A percentile compares a stretch with the other conserved stretches of the same genome.
Evolutionary conservation across 2,113 vertebrate genomes (phyloP).

Genomic region (Stegostoma tigrinum): DNA sequence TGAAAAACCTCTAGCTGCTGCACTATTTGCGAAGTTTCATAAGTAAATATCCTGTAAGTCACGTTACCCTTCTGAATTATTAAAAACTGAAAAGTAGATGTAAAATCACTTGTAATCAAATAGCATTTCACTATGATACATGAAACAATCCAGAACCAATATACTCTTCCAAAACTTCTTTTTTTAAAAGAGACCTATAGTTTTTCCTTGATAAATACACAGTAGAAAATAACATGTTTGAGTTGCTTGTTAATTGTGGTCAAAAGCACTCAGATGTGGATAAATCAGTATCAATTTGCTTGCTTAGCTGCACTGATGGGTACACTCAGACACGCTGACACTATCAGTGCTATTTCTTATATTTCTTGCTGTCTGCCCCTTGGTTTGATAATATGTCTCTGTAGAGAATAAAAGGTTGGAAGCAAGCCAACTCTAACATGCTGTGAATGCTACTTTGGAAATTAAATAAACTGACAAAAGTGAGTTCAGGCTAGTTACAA

Average conservation of each 20-base stretch:
- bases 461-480: neutral
- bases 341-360: slow-evolving; percentile 1
- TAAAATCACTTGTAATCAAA: slow-evolving; percentile 26
- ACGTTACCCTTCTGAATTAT: slow-evolving; percentile 2
- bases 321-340: neutral
- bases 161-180: neutral
- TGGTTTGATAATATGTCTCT: slow-evolving; percentile 2
- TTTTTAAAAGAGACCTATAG: neutral
- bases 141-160: neutral
- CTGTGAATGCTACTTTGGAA: neutral
- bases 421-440: neutral
- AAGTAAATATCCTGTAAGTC: neutral
- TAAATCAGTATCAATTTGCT: slow-evolving; percentile 26
- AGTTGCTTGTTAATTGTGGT: slow-evolving; percentile 15
- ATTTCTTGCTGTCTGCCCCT: slow-evolving; percentile 20
- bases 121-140: neutral
- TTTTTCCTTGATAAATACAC: neutral
- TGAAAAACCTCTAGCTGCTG: no score
- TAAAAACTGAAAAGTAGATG: neutral
- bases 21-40: neutral
- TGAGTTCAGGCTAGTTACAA: neutral
- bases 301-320: neutral
- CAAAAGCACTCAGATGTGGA: slow-evolving; percentile 23
- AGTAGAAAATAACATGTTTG: slow-evolving; percentile 22
- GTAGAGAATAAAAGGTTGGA: neutral